These are phyloP conservation scores for Ormyrus thymus DNA, from an alignment of 2,888 invertebrate genomes.

Conservation along the genomic window DNA sequence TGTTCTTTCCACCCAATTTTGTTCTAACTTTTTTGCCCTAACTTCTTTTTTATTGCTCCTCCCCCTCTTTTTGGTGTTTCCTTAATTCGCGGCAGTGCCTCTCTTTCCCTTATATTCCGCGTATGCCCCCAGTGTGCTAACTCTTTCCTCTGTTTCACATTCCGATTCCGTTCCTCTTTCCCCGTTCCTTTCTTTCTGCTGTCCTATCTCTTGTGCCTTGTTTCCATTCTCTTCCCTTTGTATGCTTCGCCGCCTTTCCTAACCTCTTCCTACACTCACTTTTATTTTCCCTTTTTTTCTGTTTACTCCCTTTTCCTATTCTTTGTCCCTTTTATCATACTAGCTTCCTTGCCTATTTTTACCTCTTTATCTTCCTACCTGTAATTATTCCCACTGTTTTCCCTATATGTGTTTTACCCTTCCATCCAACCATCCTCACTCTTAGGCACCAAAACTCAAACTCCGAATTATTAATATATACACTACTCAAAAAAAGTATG, in stretches of 20 bases:
- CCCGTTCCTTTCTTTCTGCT: not conserved
- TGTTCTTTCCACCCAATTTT: not conserved
- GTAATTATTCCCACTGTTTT: no score
- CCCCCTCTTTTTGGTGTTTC: not conserved
- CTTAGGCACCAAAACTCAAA: no score
- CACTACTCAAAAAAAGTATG: no score
- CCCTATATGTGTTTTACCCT: no score
- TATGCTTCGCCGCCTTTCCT: not conserved
- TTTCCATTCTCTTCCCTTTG: not conserved
- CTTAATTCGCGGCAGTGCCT: fast-evolving
- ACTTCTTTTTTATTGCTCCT: not conserved
- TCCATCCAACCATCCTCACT: no score
- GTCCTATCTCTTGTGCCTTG: not conserved
- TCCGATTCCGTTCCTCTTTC: not conserved
- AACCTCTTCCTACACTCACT: not conserved
- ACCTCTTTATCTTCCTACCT: no score
- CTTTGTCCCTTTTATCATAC: not conserved
- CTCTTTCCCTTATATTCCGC: not conserved
- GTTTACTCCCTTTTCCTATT: not conserved
- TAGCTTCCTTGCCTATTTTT: not conserved
- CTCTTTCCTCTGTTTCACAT: not conserved
- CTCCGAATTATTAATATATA: no score
- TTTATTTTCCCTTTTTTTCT: not conserved
- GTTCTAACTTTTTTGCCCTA: not conserved
- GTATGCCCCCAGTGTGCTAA: not conserved